Evolutionary conservation across 2,888 invertebrate genomes (phyloP), one percentile per base, ranked within the genome.

Genomic region (Lasioglossum villosulum): DNA sequence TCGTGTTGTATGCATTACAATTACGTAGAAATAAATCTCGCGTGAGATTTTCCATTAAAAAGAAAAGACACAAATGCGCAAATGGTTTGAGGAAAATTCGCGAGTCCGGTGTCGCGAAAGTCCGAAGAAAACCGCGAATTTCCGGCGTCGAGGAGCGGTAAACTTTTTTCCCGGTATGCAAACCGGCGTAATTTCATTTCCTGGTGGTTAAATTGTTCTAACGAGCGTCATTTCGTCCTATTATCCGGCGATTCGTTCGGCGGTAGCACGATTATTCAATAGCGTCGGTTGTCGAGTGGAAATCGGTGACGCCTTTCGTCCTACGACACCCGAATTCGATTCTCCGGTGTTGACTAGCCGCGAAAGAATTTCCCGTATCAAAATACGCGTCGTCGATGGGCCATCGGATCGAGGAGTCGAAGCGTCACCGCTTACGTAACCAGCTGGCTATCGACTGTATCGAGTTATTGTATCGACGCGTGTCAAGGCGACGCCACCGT

Each of bases 391-490:
- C 59, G 73, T 45, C 77, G 37, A 45, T 73, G 56, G 68, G 30
- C 27, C 27, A 12, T 52, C 23, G 42, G 19, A 82, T 83, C 48
- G 72, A 76, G 76, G 76, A 82, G 73, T 76, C 23, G 72, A 42
- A 68, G 39, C 75, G 82, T 74, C 76, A 52, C 27, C 27, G 82
- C 37, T 81, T 83, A 76, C 45, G 76, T 83, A 81, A 82, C 82
- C 14, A n/a, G 42, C 12, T 34, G 59, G 70, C 19, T 81, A 81
- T 75, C 70, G 75, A 71, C 37, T 39, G 72, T 42, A 52, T 59
- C 74, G 75, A 27, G 59, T 77, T 59, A 27, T 74, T 76, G 72
- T 83, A 75, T 78, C 83, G 83, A 75, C 79, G 79, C 78, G 83
- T 68, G 84, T 63, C 78, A 68, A 84, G 63, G 82, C 74, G 82